Base-by-base conservation (phyloP, 2,797 vertebrate species). In the Pteropus rufus region DNA sequence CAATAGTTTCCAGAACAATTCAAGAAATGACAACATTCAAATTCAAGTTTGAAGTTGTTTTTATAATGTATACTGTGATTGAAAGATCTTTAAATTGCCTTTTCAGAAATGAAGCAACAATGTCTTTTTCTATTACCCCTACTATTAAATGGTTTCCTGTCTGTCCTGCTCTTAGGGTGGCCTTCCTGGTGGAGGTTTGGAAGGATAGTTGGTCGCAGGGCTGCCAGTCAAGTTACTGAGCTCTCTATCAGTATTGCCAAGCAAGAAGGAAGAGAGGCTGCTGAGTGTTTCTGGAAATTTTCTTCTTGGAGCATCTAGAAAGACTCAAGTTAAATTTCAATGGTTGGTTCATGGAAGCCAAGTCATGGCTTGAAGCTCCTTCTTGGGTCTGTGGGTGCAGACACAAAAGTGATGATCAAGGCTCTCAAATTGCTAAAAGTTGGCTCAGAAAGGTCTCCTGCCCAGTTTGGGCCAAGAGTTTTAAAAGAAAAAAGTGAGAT, bases 1-100 rank as follows among this genome's bases (percentile, higher is more conserved):
- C 19, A 73, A 9, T 31, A 31, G n/a, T 26, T 92, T 24, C 56
- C 72, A 89, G 73, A 88, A 93, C 4, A 19, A 91, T 62, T 81
- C 18, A 49, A 93, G 65, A 94, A 89, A 81, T 67, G 73, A 77
- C 31, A 93, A 41, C 23, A 93, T 44, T 88, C 41, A 96, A 92
- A 87, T 75, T 52, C 60, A 88, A 88, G 76, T 54, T 69, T 85
- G 34, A 96, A 91, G 80, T 85, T 69, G 81, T 73, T 92, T 91
- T 81, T 73, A 69, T 46, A 44, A 75, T 24, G 19, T 72, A n/a
- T 72, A 75, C 41, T 84, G 36, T 62, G 67, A 94, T 0, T 26
- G 34, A 85, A 87, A 26, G 84, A 29, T 80, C 26, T 87, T 29
- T 87, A 87, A 92, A 31, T 1, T 62, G 34, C 76, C 64, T 84